These are phyloP conservation scores for Oryzias melastigma DNA, from an alignment of 2,113 vertebrate species.

Conservation along the genomic window DNA sequence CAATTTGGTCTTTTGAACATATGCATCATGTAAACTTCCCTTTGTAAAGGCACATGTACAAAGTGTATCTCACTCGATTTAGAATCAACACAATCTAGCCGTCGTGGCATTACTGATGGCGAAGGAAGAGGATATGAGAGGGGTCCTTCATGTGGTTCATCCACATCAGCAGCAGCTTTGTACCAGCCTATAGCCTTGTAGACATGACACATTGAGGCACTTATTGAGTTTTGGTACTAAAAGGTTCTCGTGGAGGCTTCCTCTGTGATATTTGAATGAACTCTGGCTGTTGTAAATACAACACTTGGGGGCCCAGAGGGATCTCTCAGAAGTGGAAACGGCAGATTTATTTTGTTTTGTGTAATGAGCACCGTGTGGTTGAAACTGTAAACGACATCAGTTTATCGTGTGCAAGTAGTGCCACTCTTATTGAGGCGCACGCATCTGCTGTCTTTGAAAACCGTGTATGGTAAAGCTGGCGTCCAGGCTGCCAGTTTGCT, in stretches of 20 bases:
- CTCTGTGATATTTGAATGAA: conserved; percentile 38
- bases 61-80: conserved; percentile 1
- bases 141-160: conserved; percentile 45
- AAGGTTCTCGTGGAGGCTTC: conserved; percentile 30
- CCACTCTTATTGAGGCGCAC: conserved; percentile 23
- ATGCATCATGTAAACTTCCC: conserved; percentile 1
- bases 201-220: conserved; percentile 35
- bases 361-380: conserved; percentile 57
- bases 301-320: conserved; percentile 39
- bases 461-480: conserved; percentile 23
- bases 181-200: conserved; percentile 15
- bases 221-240: conserved; percentile 41
- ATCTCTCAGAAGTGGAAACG: conserved; percentile 66
- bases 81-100: conserved; percentile 3
- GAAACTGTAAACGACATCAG: conserved; percentile 58
- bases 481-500: conserved; percentile 27
- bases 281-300: conserved; percentile 57
- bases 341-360: conserved; percentile 61
- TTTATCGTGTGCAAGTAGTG: conserved; percentile 45
- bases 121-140: conserved; percentile 23
- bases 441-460: conserved; percentile 22
- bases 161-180: conserved; percentile 31
- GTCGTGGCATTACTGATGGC: conserved; percentile 30
- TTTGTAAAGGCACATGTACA: conserved; percentile 8
- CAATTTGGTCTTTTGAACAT: conserved; percentile 5